These are phyloP conservation scores for Amaurobius ferox DNA, from an alignment of 2,888 invertebrate species.

Conservation along the genomic window DNA sequence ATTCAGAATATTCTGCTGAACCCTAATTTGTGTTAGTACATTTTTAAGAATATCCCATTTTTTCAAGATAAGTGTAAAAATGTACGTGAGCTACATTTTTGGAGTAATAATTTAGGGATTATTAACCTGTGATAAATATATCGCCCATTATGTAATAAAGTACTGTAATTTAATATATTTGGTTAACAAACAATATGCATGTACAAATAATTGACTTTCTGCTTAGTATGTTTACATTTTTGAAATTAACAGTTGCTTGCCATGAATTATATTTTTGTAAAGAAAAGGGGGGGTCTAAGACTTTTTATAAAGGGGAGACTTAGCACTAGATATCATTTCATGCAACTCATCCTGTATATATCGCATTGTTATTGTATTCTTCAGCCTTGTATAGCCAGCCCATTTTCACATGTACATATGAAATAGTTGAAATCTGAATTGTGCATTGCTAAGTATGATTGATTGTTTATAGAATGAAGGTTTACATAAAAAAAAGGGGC, in stretches of 20 bases:
- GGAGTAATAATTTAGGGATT: neutral
- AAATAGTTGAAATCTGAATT: conserved; percentile 61
- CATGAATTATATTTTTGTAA: conserved; percentile 36
- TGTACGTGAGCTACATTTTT: too few relatives aligned
- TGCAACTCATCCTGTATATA: conserved; percentile 66
- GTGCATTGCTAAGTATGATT: conserved; percentile 66
- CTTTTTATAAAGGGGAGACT: conserved; percentile 26
- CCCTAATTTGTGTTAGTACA: too few relatives aligned
- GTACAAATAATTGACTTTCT: neutral
- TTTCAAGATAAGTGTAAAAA: too few relatives aligned
- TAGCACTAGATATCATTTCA: conserved; percentile 42
- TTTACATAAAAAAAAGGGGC: conserved; percentile 68
- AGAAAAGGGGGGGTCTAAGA: conserved; percentile 2
- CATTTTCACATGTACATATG: conserved; percentile 62
- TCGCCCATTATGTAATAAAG: neutral
- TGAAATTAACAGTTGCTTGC: conserved; percentile 32
- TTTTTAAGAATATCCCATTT: too few relatives aligned
- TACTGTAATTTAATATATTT: neutral
- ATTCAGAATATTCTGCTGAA: too few relatives aligned
- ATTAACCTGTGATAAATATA: conserved; percentile 13
- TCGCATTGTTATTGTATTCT: conserved; percentile 55
- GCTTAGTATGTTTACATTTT: conserved; percentile 1
- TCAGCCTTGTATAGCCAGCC: conserved; percentile 64
- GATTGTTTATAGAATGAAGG: conserved; percentile 72
- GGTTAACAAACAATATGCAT: conserved; percentile 10